Percentiles rank a stretch among this genome's conserved stretches.
phyloP scores from a whole-genome alignment of 2,888 invertebrate species.

The Erannis defoliaria region DNA sequence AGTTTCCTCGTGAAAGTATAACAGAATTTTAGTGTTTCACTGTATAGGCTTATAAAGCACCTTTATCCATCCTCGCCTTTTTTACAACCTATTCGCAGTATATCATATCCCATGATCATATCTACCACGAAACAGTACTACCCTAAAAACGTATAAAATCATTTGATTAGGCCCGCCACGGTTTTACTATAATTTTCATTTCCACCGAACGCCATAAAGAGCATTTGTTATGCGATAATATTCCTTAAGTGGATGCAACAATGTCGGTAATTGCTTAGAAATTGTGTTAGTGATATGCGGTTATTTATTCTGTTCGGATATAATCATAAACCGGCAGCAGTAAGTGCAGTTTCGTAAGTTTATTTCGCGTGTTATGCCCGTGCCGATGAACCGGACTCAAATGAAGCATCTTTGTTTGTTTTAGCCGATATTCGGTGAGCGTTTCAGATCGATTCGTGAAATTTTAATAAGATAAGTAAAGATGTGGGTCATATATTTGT shows the following conservation, averaged over 20 bases:
- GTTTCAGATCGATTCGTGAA: slow-evolving; percentile 34
- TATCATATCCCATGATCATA: slow-evolving; percentile 57
- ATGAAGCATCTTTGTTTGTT: slow-evolving; percentile 56
- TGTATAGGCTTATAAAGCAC: slow-evolving; percentile 24
- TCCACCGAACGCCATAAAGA: slow-evolving; percentile 37
- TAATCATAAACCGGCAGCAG: slow-evolving; percentile 55
- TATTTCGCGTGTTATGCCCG: slow-evolving; percentile 54
- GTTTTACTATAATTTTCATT: slow-evolving; percentile 53
- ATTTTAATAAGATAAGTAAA: slow-evolving; percentile 38
- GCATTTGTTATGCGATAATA: slow-evolving; percentile 35
- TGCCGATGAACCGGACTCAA: slow-evolving; percentile 54
- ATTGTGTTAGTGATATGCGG: slow-evolving; percentile 40
- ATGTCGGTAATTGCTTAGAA: slow-evolving; percentile 43
- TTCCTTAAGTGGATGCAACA: slow-evolving; percentile 37
- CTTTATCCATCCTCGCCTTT: slow-evolving; percentile 49
- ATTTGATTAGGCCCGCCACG: slow-evolving; percentile 58
- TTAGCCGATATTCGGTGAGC: slow-evolving; percentile 46
- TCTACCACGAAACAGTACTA: slow-evolving; percentile 56
- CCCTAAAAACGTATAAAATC: slow-evolving; percentile 58
- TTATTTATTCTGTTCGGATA: slow-evolving; percentile 54
- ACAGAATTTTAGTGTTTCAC: slow-evolving; percentile 11
- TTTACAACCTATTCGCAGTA: slow-evolving; percentile 59
- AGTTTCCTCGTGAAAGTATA: slow-evolving; percentile 4
- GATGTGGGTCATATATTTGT: no score
- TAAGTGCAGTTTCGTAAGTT: slow-evolving; percentile 60